phyloP scores from a whole-genome alignment of 37 sponge, comb jelly and placozoan genomes.

The Ephydatia muelleri region DNA sequence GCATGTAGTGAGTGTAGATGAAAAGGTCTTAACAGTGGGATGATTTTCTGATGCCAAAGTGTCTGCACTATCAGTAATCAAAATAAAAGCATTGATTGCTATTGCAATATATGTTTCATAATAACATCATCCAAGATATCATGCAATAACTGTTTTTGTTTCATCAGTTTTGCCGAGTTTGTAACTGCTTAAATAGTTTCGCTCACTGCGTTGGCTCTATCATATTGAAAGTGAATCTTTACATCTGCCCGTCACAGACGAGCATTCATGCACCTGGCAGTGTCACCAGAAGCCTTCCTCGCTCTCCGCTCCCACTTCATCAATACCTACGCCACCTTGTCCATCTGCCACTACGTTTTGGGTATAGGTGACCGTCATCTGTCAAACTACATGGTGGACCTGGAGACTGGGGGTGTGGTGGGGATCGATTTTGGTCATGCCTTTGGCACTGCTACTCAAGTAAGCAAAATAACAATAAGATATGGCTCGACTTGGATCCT shows the following conservation, averaged over 20 bases:
- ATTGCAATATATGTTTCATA: too few relatives aligned
- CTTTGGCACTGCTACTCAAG: conserved; percentile 98
- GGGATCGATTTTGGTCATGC: conserved; percentile 99
- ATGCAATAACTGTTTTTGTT: too few relatives aligned
- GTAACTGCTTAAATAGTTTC: too few relatives aligned
- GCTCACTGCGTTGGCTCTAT: too few relatives aligned
- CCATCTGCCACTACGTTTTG: conserved; percentile 92
- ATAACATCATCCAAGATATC: background rate
- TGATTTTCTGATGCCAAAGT: too few relatives aligned
- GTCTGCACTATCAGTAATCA: too few relatives aligned
- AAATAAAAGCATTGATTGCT: too few relatives aligned
- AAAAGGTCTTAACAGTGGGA: too few relatives aligned
- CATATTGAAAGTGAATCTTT: too few relatives aligned
- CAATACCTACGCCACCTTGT: conserved; percentile 64
- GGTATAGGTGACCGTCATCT: conserved; percentile 99
- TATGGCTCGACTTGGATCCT: background rate
- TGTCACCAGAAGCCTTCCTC: conserved; percentile 92
- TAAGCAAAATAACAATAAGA: conserved; percentile 24
- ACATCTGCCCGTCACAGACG: too few relatives aligned
- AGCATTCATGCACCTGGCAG: conserved; percentile 67
- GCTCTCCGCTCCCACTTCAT: conserved; percentile 84
- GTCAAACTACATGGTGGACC: conserved; percentile 94
- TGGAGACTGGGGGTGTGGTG: conserved; percentile 83
- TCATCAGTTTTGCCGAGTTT: too few relatives aligned
- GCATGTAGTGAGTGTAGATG: too few relatives aligned